A percentile compares a stretch with the other conserved stretches of the same genome.
phyloP scores from a whole-genome alignment of 2,797 vertebrate species.

The Chromobotia macracanthus region DNA sequence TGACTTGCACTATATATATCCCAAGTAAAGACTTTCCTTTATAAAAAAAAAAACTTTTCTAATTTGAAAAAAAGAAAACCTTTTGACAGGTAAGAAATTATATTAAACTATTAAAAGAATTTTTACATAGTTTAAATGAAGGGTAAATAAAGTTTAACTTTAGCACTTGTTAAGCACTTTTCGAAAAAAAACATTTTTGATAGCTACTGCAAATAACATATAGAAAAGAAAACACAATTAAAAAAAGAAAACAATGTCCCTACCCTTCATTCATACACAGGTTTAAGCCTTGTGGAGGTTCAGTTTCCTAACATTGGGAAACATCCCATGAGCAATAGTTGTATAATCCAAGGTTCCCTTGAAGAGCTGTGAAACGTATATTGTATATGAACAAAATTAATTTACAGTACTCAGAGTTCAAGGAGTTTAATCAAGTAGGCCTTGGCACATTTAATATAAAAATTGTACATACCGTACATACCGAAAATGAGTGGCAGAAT shows the following conservation, averaged over 20 bases:
- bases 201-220: neutral
- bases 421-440: neutral
- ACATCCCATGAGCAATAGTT: constrained; percentile 24
- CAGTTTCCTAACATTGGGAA: constrained; percentile 56
- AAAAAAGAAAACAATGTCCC: constrained; percentile 26
- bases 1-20: too few species aligned
- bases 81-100: too few species aligned
- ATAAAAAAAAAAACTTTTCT: too few species aligned
- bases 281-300: constrained; percentile 62
- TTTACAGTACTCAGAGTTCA: neutral
- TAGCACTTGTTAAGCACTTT: too few species aligned
- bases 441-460: neutral
- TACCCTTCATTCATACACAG: constrained; percentile 65
- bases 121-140: too few species aligned
- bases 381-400: neutral
- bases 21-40: too few species aligned
- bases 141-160: too few species aligned
- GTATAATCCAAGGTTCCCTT: constrained; percentile 61
- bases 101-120: too few species aligned
- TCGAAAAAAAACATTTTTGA: too few species aligned
- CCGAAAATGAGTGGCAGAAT: constrained; percentile 15
- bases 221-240: neutral
- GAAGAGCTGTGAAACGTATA: constrained; percentile 7
- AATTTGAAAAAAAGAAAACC: too few species aligned
- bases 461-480: constrained; percentile 43